Evolutionary conservation across 2,888 invertebrate species (phyloP).

Genomic region (Eupithecia subfuscata): DNA sequence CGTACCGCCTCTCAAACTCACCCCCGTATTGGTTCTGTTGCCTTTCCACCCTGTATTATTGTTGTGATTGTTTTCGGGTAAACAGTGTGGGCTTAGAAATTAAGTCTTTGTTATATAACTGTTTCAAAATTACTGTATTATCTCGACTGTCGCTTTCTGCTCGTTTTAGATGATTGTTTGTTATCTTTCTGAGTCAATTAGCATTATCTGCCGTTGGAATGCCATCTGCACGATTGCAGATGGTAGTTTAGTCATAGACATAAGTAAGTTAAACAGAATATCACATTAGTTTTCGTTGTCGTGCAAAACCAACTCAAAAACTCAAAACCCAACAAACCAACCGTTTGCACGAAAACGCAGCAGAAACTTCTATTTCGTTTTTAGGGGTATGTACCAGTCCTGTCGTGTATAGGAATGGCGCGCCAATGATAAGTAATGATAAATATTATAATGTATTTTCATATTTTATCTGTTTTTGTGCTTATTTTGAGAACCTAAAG

Average conservation of each 20-base stretch:
- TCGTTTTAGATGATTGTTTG: slow-evolving; percentile 17
- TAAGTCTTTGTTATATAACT: slow-evolving; percentile 23
- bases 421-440: too few relatives aligned
- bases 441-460: background rate
- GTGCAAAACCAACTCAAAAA: too few relatives aligned
- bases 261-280: too few relatives aligned
- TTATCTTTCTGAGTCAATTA: background rate
- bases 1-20: background rate
- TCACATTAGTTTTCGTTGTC: too few relatives aligned
- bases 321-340: too few relatives aligned
- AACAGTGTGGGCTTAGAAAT: slow-evolving; percentile 31
- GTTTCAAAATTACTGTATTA: slow-evolving; percentile 35
- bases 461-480: background rate
- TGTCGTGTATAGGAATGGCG: too few relatives aligned
- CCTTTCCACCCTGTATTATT: slow-evolving; percentile 37
- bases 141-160: slow-evolving; percentile 13
- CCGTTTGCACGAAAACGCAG: too few relatives aligned
- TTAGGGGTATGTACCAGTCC: too few relatives aligned
- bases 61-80: slow-evolving; percentile 42
- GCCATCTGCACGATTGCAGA: background rate
- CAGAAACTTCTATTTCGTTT: too few relatives aligned
- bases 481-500: background rate
- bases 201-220: background rate
- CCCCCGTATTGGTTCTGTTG: background rate
- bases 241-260: background rate